phyloP scores from a whole-genome alignment of 1,140 invertebrate genomes.

The Polypedilum pembai region DNA sequence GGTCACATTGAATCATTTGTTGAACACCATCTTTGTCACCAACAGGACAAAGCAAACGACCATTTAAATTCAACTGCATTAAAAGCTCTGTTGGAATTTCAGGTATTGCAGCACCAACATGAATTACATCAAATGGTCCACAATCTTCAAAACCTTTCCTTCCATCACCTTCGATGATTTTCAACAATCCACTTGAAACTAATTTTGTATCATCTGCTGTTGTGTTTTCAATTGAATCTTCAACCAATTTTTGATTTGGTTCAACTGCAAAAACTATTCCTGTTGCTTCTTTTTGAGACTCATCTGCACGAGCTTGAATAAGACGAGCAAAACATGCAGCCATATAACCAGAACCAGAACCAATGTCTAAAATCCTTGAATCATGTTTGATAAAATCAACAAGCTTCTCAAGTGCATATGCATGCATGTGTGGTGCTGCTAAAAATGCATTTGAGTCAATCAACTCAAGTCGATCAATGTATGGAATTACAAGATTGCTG shows the following conservation, averaged over 20 bases:
- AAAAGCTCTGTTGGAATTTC: constrained; percentile 58
- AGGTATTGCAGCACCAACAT: constrained; percentile 86
- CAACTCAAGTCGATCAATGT: constrained; percentile 81
- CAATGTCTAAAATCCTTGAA: constrained; percentile 81
- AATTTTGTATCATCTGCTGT: constrained; percentile 67
- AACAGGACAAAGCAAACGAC: constrained; percentile 79
- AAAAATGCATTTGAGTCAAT: constrained; percentile 91
- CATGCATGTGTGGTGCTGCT: constrained; percentile 98
- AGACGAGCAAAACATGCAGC: constrained; percentile 72
- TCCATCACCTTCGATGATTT: constrained; percentile 78
- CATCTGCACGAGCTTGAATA: constrained; percentile 39
- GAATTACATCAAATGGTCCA: constrained; percentile 85
- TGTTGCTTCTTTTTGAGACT: constrained; percentile 40
- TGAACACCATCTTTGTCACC: constrained; percentile 73
- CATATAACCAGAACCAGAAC: constrained; percentile 91
- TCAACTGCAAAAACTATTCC: constrained; percentile 84
- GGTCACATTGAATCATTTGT: constrained; percentile 82
- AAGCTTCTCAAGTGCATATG: constrained; percentile 86
- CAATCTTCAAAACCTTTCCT: constrained; percentile 61
- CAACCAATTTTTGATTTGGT: constrained; percentile 80
- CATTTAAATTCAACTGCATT: constrained; percentile 65
- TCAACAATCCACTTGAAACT: constrained; percentile 50
- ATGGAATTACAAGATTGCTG: constrained; percentile 58
- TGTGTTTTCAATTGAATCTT: constrained; percentile 68
- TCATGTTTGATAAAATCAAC: constrained; percentile 60